phyloP scores from a whole-genome alignment of 2,888 invertebrate genomes.

The Nymphalis urticae region DNA sequence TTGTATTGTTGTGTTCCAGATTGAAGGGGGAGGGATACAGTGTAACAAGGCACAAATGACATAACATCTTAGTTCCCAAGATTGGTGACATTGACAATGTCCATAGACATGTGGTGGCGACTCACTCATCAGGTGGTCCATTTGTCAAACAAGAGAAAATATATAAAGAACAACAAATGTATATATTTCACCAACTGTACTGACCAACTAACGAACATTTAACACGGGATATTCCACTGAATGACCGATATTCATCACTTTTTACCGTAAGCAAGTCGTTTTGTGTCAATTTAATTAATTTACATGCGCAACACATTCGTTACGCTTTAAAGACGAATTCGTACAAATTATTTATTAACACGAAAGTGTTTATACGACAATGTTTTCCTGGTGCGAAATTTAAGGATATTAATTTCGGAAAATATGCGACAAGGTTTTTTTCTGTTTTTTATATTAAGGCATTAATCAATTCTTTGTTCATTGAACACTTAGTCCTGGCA shows the following conservation, averaged over 20 bases:
- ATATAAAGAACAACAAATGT: not conserved
- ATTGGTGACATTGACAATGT: too few relatives aligned
- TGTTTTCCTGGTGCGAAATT: slow-evolving; percentile 2
- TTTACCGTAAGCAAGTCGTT: slow-evolving; percentile 27
- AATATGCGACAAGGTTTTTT: not conserved
- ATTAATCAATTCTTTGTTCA: not conserved
- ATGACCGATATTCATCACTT: slow-evolving; percentile 17
- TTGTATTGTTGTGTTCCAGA: too few relatives aligned
- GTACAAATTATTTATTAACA: slow-evolving; percentile 24
- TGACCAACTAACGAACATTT: slow-evolving; percentile 3
- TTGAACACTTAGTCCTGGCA: not conserved
- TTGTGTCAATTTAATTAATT: slow-evolving; percentile 29
- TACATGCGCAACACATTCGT: slow-evolving; percentile 17
- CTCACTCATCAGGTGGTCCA: too few relatives aligned
- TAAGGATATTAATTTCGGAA: not conserved
- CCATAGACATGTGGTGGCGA: too few relatives aligned
- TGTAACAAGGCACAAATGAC: too few relatives aligned
- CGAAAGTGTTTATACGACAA: slow-evolving; percentile 1
- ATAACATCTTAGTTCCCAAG: too few relatives aligned
- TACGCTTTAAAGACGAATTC: slow-evolving; percentile 13
- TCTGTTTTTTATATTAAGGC: not conserved
- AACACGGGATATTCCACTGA: slow-evolving; percentile 11
- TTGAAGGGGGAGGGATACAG: too few relatives aligned
- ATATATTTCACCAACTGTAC: slow-evolving; percentile 11
- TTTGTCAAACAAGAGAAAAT: too few relatives aligned